These are phyloP conservation scores for Colostygia pectinataria DNA, from an alignment of 2,888 invertebrate species.

Conservation along the genomic window DNA sequence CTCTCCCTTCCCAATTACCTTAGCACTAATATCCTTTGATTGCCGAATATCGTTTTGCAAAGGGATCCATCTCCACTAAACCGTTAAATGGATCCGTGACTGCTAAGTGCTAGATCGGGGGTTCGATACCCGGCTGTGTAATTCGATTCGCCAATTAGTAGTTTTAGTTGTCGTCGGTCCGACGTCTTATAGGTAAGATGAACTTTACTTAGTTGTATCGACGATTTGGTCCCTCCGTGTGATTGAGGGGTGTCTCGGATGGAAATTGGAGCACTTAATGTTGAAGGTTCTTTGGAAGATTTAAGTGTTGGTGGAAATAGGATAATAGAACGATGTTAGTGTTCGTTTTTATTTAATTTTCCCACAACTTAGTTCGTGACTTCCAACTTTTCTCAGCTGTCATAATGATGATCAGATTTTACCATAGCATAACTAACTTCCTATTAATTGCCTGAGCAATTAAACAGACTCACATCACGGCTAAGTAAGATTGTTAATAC, in stretches of 20 bases:
- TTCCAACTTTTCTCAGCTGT: too few relatives aligned
- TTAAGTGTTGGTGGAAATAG: not conserved
- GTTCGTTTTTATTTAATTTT: too few relatives aligned
- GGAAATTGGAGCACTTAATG: slow-evolving; percentile 32
- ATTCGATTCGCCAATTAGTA: slow-evolving; percentile 81
- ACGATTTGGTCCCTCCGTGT: slow-evolving; percentile 52
- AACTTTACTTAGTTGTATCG: slow-evolving; percentile 47
- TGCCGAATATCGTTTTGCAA: slow-evolving; percentile 74
- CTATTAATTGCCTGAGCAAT: too few relatives aligned
- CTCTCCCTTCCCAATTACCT: slow-evolving; percentile 32
- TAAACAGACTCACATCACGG: too few relatives aligned
- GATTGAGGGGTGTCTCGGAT: slow-evolving; percentile 23
- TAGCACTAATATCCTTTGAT: slow-evolving; percentile 67
- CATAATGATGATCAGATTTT: too few relatives aligned
- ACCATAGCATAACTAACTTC: too few relatives aligned
- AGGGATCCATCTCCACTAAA: slow-evolving; percentile 78
- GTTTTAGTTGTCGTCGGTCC: slow-evolving; percentile 71
- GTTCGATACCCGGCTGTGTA: slow-evolving; percentile 79
- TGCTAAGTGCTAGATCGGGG: slow-evolving; percentile 78
- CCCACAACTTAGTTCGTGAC: too few relatives aligned
- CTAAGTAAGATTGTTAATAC: too few relatives aligned
- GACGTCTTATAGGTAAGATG: slow-evolving; percentile 65
- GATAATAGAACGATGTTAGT: not conserved
- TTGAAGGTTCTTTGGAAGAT: slow-evolving; percentile 14
- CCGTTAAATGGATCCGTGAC: slow-evolving; percentile 78